A percentile compares a stretch with the other conserved stretches of the same genome.
phyloP scores from a whole-genome alignment of 1,140 invertebrate genomes.

The Manduca sexta region DNA sequence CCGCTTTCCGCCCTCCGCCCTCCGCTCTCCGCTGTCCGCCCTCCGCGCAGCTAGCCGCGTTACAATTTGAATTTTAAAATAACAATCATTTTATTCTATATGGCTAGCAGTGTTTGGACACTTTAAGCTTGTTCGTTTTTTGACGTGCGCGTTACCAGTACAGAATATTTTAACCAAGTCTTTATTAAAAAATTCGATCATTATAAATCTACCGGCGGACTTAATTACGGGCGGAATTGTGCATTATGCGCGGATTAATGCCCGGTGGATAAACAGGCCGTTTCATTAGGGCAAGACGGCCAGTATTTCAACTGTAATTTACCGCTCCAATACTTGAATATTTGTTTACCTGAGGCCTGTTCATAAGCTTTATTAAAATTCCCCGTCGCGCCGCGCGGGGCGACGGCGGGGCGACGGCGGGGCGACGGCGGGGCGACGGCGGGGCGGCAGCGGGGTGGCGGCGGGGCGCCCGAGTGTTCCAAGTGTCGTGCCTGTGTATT shows the following conservation, averaged over 20 bases:
- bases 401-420: constrained; percentile 24
- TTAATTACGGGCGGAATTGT: constrained; percentile 1
- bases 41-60: constrained; percentile 21
- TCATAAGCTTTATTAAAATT: constrained; percentile 31
- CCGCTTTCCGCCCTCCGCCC: constrained; percentile 12
- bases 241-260: neutral
- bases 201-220: neutral
- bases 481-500: constrained; percentile 23
- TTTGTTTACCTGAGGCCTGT: constrained; percentile 12
- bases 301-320: constrained; percentile 5
- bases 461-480: constrained; percentile 26
- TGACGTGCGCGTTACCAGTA: no score
- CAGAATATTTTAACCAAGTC: no score
- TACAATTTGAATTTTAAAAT: constrained; percentile 42
- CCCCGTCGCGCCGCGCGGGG: constrained; percentile 17
- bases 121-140: constrained; percentile 3
- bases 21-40: neutral
- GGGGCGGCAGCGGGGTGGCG: constrained; percentile 17
- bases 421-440: constrained; percentile 23
- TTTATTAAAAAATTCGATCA: no score
- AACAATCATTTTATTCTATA: constrained; percentile 25
- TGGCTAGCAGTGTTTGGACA: constrained; percentile 4
- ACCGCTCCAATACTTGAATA: constrained; percentile 10
- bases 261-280: neutral
- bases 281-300: constrained; percentile 7